Evolutionary conservation across 2,888 invertebrate genomes (phyloP), one percentile per base, ranked within the genome.

Genomic region (Chorisops tibialis): DNA sequence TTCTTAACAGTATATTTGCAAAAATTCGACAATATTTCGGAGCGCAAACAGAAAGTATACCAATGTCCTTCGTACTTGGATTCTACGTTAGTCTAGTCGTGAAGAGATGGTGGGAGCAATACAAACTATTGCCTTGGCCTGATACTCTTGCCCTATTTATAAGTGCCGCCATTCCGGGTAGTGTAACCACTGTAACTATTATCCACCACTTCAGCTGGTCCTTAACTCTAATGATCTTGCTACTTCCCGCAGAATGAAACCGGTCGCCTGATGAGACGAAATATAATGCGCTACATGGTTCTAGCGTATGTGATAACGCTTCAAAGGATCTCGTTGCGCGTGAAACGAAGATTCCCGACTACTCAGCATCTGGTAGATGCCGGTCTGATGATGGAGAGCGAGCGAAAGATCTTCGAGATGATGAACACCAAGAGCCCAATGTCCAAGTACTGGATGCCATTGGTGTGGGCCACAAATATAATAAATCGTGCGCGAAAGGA

Each of bases 71-170:
- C 81, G 93, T 96, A 59, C 84, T 96, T 68, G 96, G 95, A 63
- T 96, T 96, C 82, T 96, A 95, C 81, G 95, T 96, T 67, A 90
- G 88, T 71, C 83, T 95, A 70, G 89, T 96, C 58, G 93, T 96
- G 69, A 89, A 90, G 74, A 83, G 96, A 71, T 96, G 95, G 95
- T 96, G 95, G 95, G 92, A 93, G 74, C 95, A 96, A 77, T 95
- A 94, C 81, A 88, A 89, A 78, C 81, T 92, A 66, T 81, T 96
- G 67, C 95, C 96, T 4, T 94, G 95, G 93, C 95, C 95, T 0
- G 96, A 96, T 80, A 93, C 92, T 65, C 82, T 93, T 70, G 93
- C 93, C 47, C 85, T 95, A 66, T 94, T 93, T 79, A 89, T 94
- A 77, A 92, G 92, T 70, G 93, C 94, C 6, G 93, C 90, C 67